Conservation (phyloP, 2,797 vertebrate species). For the Pipistrellus kuhlii region DNA sequence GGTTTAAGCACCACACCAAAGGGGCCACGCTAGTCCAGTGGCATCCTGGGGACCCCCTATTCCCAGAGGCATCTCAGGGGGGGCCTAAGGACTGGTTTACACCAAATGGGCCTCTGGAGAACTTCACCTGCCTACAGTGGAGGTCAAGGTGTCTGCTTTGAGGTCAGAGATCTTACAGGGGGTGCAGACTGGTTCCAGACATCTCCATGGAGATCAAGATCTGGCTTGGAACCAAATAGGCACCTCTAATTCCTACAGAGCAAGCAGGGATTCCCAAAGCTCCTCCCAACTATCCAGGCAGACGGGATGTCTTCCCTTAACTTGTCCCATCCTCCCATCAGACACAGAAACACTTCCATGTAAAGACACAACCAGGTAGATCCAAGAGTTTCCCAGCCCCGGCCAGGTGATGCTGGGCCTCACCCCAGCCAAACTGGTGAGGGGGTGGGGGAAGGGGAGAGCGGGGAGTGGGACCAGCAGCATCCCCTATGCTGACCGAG, state of each 20-base stretch:
- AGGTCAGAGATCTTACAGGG: neutral
- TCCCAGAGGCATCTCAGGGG: neutral
- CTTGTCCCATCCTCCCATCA: neutral
- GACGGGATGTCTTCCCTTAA: neutral
- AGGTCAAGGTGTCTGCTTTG: neutral
- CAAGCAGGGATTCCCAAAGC: neutral
- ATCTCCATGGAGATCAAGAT: neutral
- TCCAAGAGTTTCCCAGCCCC: neutral
- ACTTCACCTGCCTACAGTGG: neutral
- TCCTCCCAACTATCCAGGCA: neutral
- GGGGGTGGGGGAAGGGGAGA: neutral
- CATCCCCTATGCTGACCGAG: neutral
- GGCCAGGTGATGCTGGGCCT: neutral
- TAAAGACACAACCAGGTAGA: neutral
- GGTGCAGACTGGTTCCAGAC: neutral
- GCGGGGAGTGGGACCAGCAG: neutral
- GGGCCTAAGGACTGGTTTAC: neutral
- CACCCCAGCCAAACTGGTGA: neutral
- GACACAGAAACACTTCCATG: neutral
- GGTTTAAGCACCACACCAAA: conserved; percentile 21
- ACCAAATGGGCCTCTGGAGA: neutral
- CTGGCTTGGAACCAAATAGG: neutral
- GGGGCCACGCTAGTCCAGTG: neutral
- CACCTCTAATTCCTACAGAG: neutral
- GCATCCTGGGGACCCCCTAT: neutral